phyloP scores from a whole-genome alignment of 2,113 vertebrate species.

The Zosterops hypoxanthus region DNA sequence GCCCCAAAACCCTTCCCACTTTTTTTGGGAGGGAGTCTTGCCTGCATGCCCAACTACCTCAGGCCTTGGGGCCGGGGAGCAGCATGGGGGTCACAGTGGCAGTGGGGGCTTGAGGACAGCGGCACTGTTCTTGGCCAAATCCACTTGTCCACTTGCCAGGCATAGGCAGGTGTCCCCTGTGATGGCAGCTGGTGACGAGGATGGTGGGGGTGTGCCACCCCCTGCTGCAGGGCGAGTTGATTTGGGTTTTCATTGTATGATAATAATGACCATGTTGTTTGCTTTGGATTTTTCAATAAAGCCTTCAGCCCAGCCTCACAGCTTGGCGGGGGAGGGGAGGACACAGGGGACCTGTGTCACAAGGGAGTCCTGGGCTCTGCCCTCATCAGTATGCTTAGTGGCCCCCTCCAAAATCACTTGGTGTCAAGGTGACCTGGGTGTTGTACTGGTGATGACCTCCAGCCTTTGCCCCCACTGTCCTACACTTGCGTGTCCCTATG shows the following conservation, averaged over 20 bases:
- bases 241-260: constrained; percentile 60
- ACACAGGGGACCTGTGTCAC: not conserved
- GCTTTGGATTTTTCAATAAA: constrained; percentile 81
- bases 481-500: accelerated
- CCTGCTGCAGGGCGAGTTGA: not conserved
- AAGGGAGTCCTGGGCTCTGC: not conserved
- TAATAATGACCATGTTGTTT: constrained; percentile 19
- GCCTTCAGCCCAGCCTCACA: constrained; percentile 51
- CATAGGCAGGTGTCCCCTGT: accelerated
- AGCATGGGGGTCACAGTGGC: not conserved
- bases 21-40: not conserved
- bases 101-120: not conserved
- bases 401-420: not conserved
- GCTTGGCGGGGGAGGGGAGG: not conserved
- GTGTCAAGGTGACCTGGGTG: accelerated
- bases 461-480: not conserved
- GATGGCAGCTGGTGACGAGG: not conserved
- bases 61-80: constrained; percentile 55
- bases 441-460: not conserved
- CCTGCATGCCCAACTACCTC: constrained; percentile 75
- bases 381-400: not conserved
- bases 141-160: not conserved
- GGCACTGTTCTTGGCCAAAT: not conserved
- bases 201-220: not conserved
- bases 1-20: not conserved